Base-by-base conservation (phyloP, 2,888 invertebrate genomes). In the Acronicta leporina region DNA sequence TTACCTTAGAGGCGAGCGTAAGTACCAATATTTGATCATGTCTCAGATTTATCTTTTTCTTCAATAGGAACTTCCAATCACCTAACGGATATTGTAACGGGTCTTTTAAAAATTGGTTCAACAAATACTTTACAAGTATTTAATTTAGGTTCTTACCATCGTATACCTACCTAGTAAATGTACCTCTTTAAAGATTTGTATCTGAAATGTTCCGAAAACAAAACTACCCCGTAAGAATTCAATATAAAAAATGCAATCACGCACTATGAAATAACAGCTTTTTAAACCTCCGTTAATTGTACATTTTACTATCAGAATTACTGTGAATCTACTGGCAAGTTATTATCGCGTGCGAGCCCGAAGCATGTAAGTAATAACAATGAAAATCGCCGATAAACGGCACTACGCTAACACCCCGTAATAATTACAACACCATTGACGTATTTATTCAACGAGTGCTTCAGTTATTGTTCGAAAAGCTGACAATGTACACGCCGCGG, bases 381-480 rank as follows among this genome's bases (percentile, higher is more conserved):
- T 84, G 78, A 84, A 82, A 81, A 81, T 81, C 72, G 62, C 65
- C 69, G 77, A 82, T 86, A 84, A 83, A 83, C 72, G 75, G 48
- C 71, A 84, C 80, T 85, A 81, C 81, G 80, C 80, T 77, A 80
- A 76, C 74, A 77, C 73, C 74, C 80, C 64, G 77, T 78, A 75
- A 81, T 86, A 88, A 88, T 90, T 87, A 84, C 83, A 84, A 82
- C 77, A 84, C 82, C 79, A 86, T 81, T 64, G 78, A 82, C 79
- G 81, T 87, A 87, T 91, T 89, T 83, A 84, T 85, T 83, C 75
- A 72, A 56, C 71, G 75, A 85, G 73, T 79, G 80, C 81, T 73
- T 65, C 69, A 68, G 58, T 83, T 78, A 85, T 88, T 88, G 87
- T 90, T 87, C 81, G 74, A 54, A 66, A 75, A 73, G 71, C 58